Conservation (phyloP, 1,140 invertebrate species). For the Pteromalus puparum region DNA sequence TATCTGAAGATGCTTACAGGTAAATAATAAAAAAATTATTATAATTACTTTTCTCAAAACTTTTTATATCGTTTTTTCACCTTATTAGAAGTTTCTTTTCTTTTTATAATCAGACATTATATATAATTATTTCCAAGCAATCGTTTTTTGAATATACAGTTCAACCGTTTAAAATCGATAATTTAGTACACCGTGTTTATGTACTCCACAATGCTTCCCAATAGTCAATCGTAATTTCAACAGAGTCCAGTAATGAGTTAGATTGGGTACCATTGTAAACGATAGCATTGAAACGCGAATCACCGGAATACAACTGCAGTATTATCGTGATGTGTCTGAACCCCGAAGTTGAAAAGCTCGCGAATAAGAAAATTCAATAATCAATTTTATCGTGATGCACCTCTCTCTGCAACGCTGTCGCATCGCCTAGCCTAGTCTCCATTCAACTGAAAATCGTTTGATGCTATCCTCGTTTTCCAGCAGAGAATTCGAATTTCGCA, state of each 20-base stretch:
- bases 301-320: neutral
- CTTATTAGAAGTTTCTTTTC: neutral
- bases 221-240: no score
- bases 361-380: neutral
- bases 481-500: neutral
- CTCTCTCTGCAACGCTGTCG: neutral
- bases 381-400: neutral
- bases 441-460: neutral
- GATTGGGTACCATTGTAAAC: neutral
- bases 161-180: no score
- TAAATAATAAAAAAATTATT: conserved; percentile 71
- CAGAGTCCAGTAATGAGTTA: neutral
- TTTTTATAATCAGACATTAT: neutral
- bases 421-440: neutral
- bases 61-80: no score
- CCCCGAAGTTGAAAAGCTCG: neutral
- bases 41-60: no score
- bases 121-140: neutral
- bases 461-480: neutral
- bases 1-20: conserved; percentile 95
- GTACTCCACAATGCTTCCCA: neutral
- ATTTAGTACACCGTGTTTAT: neutral
- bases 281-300: neutral
- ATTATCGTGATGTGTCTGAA: neutral
- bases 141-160: no score